These are phyloP conservation scores for Aleiodes testaceus DNA, from an alignment of 2,888 invertebrate species.

Conservation along the genomic window DNA sequence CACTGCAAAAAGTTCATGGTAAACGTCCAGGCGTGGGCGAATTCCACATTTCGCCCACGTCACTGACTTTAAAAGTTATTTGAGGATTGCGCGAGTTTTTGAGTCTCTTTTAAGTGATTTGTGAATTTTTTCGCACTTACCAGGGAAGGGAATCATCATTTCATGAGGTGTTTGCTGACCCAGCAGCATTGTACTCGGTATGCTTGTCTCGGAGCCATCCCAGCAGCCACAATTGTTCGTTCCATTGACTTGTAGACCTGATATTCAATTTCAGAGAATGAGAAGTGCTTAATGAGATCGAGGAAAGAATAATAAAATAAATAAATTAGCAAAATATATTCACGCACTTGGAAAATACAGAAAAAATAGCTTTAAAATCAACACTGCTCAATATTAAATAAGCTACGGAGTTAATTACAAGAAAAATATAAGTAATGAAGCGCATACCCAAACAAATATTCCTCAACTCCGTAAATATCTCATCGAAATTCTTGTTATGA, in stretches of 20 bases:
- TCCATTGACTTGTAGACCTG: slow-evolving; percentile 71
- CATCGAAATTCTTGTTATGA: slow-evolving; percentile 43
- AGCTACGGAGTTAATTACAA: slow-evolving; percentile 11
- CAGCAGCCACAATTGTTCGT: slow-evolving; percentile 69
- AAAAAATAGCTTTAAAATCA: background rate
- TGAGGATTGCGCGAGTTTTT: slow-evolving; percentile 60
- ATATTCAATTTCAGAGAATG: slow-evolving; percentile 15
- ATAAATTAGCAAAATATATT: no score
- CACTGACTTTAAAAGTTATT: slow-evolving; percentile 59
- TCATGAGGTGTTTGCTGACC: slow-evolving; percentile 71
- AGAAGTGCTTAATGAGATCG: background rate
- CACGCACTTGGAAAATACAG: background rate
- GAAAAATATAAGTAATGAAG: slow-evolving; percentile 26
- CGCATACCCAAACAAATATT: slow-evolving; percentile 50
- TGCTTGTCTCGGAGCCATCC: slow-evolving; percentile 68
- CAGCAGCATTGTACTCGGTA: slow-evolving; percentile 70
- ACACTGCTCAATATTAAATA: slow-evolving; percentile 1
- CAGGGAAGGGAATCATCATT: slow-evolving; percentile 68
- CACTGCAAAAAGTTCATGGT: slow-evolving; percentile 37
- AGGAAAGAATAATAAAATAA: no score
- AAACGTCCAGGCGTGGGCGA: slow-evolving; percentile 46
- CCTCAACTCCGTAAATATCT: slow-evolving; percentile 46
- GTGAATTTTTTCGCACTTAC: slow-evolving; percentile 53
- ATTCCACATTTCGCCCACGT: slow-evolving; percentile 59
- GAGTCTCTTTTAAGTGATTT: background rate